Evolutionary conservation across 2,797 vertebrate genomes (phyloP).

Genomic region (Hafferia zeledoni): DNA sequence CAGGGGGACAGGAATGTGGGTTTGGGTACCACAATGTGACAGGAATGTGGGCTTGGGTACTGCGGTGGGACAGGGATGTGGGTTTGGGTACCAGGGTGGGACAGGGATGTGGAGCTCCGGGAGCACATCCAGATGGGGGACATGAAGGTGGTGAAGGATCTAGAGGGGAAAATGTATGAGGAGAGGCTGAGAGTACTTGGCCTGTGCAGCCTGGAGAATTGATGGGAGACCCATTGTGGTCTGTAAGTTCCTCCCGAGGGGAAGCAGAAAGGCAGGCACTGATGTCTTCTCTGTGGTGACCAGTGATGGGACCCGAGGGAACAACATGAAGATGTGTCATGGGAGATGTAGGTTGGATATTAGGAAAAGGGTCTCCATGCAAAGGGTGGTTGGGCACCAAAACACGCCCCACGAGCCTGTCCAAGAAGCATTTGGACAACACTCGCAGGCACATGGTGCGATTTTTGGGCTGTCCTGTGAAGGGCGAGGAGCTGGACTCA

Average conservation of each 20-base stretch:
- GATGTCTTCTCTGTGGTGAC: accelerated
- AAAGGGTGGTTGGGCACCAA: not conserved
- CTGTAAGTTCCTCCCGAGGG: not conserved
- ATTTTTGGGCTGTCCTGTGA: not conserved
- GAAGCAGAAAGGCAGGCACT: too few species aligned
- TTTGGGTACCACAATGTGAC: too few species aligned
- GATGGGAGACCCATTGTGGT: not conserved
- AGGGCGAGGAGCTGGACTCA: not conserved
- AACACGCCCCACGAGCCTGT: not conserved
- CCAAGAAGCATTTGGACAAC: accelerated
- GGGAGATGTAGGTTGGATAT: accelerated
- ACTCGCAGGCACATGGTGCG: not conserved
- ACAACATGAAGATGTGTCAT: not conserved
- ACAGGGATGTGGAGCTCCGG: not conserved
- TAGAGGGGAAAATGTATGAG: accelerated
- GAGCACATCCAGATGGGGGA: not conserved
- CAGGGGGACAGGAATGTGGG: too few species aligned
- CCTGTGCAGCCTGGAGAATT: too few species aligned
- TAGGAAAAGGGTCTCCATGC: not conserved
- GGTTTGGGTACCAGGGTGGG: too few species aligned
- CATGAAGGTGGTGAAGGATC: not conserved
- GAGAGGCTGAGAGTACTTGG: not conserved
- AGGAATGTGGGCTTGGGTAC: too few species aligned
- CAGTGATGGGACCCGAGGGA: accelerated
- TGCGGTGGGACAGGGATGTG: too few species aligned